These are phyloP conservation scores for Odontocerum albicorne DNA, from an alignment of 2,888 invertebrate species.

Conservation along the genomic window DNA sequence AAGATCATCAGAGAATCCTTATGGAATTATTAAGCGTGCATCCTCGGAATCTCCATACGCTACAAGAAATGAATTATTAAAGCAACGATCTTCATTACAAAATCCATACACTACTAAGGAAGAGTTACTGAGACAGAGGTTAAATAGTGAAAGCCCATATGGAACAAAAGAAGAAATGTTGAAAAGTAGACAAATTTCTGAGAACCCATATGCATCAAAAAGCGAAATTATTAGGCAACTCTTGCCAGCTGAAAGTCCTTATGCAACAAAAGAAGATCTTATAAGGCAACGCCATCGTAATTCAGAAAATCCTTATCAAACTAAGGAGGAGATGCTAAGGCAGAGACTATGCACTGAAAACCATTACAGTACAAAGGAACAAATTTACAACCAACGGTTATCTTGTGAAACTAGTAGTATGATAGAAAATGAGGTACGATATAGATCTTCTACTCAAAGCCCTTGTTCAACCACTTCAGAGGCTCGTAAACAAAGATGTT, in stretches of 20 bases:
- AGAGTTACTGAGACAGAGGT: conserved; percentile 54
- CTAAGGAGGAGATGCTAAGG: conserved; percentile 53
- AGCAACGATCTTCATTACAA: conserved; percentile 49
- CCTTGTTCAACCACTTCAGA: conserved; percentile 12
- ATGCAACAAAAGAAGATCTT: conserved; percentile 27
- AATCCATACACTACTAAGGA: conserved; percentile 55
- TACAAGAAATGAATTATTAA: conserved; percentile 53
- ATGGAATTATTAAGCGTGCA: conserved; percentile 20
- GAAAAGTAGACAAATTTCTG: conserved; percentile 47
- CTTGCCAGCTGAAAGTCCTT: conserved; percentile 19
- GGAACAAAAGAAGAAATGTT: conserved; percentile 55
- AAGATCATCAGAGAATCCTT: conserved; percentile 22
- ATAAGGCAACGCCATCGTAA: neutral
- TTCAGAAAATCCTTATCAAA: conserved; percentile 51
- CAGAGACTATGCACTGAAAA: conserved; percentile 50
- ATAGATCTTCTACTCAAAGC: conserved; percentile 18
- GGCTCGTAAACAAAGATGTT: conserved; percentile 4
- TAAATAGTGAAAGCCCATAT: conserved; percentile 55
- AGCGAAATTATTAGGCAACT: conserved; percentile 44
- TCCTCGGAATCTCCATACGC: conserved; percentile 50
- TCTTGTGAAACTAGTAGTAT: conserved; percentile 1
- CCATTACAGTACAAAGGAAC: conserved; percentile 55
- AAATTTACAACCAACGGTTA: conserved; percentile 51
- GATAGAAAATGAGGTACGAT: neutral
- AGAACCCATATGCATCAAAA: conserved; percentile 49